A percentile compares a stretch with the other conserved stretches of the same genome.
These are phyloP conservation scores for Bedellia somnulentella DNA, from an alignment of 2,888 invertebrate genomes.

Conservation along the genomic window DNA sequence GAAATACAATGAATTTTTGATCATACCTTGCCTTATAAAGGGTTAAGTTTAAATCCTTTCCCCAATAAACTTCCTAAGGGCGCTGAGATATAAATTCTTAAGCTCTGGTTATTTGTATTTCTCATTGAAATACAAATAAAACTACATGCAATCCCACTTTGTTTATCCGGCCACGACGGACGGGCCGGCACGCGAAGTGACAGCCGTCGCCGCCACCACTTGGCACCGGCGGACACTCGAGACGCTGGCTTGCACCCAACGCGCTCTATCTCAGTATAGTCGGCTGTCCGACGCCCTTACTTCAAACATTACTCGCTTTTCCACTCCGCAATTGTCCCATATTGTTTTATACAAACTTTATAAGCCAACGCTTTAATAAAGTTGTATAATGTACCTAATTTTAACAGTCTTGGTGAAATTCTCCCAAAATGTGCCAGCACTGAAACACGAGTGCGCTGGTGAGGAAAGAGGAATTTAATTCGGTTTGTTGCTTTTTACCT, in stretches of 20 bases:
- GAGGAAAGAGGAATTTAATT: slow-evolving; percentile 48
- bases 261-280: slow-evolving; percentile 52
- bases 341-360: slow-evolving; percentile 24
- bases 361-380: slow-evolving; percentile 14
- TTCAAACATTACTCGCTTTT: slow-evolving; percentile 36
- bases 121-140: no score
- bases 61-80: no score
- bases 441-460: slow-evolving; percentile 18
- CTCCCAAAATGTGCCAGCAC: slow-evolving; percentile 22
- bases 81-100: no score
- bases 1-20: no score
- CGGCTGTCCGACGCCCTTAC: slow-evolving; percentile 36
- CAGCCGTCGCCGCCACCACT: slow-evolving; percentile 17
- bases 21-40: no score
- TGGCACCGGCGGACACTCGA: slow-evolving; percentile 46
- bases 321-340: slow-evolving; percentile 35
- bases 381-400: slow-evolving; percentile 24
- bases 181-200: not conserved
- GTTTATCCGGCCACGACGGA: no score
- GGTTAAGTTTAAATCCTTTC: no score
- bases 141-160: no score
- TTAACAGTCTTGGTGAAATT: slow-evolving; percentile 22
- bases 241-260: slow-evolving; percentile 49
- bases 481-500: slow-evolving; percentile 32
- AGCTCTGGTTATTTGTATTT: no score